Evolutionary conservation across 2,888 invertebrate species (phyloP).

Genomic region (Pogonocherus hispidulus): DNA sequence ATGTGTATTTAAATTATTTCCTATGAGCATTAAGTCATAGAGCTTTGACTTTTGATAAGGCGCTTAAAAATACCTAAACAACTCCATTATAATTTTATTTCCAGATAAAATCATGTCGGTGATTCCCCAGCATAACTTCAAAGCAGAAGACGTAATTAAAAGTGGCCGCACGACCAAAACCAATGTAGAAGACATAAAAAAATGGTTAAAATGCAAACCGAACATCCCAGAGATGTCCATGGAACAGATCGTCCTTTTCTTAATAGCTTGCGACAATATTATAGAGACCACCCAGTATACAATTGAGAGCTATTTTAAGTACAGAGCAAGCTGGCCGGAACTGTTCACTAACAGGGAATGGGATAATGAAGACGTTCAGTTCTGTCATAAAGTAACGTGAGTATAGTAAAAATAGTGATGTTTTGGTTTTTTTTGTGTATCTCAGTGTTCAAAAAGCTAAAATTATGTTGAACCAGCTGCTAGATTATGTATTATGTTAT

Average conservation of each 20-base stretch:
- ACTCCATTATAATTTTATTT: conserved; percentile 19
- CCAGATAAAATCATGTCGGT: conserved; percentile 40
- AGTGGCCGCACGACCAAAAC: conserved; percentile 48
- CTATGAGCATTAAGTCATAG: no score
- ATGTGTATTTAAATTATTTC: no score
- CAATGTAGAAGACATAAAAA: conserved; percentile 57
- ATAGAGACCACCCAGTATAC: conserved; percentile 74
- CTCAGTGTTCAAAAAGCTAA: no score
- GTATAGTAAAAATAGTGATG: no score
- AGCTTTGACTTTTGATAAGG: no score
- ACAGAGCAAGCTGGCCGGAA: conserved; percentile 74
- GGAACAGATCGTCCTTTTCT: conserved; percentile 77
- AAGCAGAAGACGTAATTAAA: conserved; percentile 49
- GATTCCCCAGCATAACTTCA: conserved; percentile 47
- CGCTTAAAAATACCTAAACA: no score
- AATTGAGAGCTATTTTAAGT: conserved; percentile 75
- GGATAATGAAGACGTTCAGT: conserved; percentile 63
- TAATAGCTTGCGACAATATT: conserved; percentile 76
- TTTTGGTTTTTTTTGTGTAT: no score
- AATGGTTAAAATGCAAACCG: conserved; percentile 55
- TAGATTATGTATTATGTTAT: no score
- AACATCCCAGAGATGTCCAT: conserved; percentile 67
- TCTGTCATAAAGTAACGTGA: conserved; percentile 72
- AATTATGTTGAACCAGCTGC: no score
- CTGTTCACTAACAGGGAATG: conserved; percentile 74